Conservation (phyloP, 2,888 invertebrate genomes). For the Noctua janthina region DNA sequence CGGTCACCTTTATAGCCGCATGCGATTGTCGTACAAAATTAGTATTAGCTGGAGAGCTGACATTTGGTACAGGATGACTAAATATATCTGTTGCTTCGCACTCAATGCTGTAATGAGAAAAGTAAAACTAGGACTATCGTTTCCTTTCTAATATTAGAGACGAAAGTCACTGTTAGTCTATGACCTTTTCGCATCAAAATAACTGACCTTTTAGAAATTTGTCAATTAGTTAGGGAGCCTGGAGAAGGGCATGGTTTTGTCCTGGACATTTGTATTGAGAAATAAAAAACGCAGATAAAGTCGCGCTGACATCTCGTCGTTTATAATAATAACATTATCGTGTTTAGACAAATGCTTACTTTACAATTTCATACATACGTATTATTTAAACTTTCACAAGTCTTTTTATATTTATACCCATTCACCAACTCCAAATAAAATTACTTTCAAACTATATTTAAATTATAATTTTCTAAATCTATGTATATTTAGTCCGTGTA, state of each 20-base stretch:
- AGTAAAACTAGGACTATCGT: not conserved
- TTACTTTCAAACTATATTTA: not conserved
- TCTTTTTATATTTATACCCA: not conserved
- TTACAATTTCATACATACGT: too few relatives aligned
- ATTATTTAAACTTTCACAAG: too few relatives aligned
- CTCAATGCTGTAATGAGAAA: not conserved
- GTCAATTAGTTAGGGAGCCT: not conserved
- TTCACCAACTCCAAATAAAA: not conserved
- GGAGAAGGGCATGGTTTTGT: not conserved
- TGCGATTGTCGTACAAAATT: conserved; percentile 23
- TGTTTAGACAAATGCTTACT: not conserved
- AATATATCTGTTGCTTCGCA: conserved; percentile 7
- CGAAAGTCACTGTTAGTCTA: too few relatives aligned
- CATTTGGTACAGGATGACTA: conserved; percentile 19
- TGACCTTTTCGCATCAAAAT: too few relatives aligned
- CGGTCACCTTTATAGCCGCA: conserved; percentile 27
- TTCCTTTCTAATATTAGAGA: not conserved
- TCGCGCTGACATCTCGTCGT: not conserved
- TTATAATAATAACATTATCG: too few relatives aligned
- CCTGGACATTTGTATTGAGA: not conserved
- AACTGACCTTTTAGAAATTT: too few relatives aligned
- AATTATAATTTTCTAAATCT: not conserved
- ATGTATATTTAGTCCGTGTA: too few relatives aligned
- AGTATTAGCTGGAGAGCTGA: conserved; percentile 27
- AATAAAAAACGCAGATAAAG: not conserved